Conservation (phyloP, 1,140 invertebrate genomes). For the Schmidtea mediterranea region DNA sequence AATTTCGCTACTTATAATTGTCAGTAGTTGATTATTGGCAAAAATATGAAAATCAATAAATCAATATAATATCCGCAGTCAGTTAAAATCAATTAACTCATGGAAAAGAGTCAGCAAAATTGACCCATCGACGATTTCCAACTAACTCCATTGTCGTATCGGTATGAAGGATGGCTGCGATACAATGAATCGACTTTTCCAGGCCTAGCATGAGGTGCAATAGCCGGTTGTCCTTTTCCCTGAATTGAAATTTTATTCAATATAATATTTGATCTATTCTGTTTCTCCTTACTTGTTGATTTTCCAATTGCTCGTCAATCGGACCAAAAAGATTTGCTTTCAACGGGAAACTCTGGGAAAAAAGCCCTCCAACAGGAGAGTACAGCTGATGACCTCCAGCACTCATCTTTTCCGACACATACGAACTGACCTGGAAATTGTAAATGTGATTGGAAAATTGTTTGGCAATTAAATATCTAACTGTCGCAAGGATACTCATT, state of each 20-base stretch:
- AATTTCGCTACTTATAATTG: too few relatives aligned
- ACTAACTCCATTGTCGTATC: slow-evolving; percentile 10
- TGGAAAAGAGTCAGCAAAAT: too few relatives aligned
- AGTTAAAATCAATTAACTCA: too few relatives aligned
- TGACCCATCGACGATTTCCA: too few relatives aligned
- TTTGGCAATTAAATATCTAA: slow-evolving; percentile 10
- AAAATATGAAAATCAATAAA: too few relatives aligned
- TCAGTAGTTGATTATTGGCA: too few relatives aligned
- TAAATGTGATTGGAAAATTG: not conserved
- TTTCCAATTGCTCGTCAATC: slow-evolving; percentile 12
- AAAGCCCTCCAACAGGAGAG: slow-evolving; percentile 18
- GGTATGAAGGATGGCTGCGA: slow-evolving; percentile 22
- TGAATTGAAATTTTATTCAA: slow-evolving; percentile 9
- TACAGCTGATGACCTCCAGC: slow-evolving; percentile 24
- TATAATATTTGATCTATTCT: not conserved
- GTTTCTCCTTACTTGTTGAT: slow-evolving; percentile 14
- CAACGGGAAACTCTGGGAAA: slow-evolving; percentile 19
- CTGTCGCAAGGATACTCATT: slow-evolving; percentile 17
- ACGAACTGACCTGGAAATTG: slow-evolving; percentile 15
- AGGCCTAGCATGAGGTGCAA: slow-evolving; percentile 15
- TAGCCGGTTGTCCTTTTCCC: slow-evolving; percentile 17
- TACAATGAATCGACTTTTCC: slow-evolving; percentile 20
- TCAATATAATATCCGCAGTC: too few relatives aligned
- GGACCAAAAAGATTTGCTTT: slow-evolving; percentile 19
- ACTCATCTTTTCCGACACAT: slow-evolving; percentile 15